Evolutionary conservation across 2,113 vertebrate species (phyloP).

Genomic region (Clupea harengus): DNA sequence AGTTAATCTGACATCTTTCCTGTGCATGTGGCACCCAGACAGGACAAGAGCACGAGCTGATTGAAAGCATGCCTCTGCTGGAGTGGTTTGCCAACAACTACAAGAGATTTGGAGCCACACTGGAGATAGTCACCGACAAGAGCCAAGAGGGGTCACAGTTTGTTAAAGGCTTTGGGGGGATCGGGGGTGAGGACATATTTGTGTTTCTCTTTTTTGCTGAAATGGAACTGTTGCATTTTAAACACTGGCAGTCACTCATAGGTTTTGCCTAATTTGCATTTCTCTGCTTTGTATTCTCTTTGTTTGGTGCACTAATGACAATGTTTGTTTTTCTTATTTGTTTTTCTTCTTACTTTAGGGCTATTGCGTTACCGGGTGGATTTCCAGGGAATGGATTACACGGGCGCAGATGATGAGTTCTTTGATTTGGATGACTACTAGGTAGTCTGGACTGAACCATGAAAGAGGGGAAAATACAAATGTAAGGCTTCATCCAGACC

Average conservation of each 20-base stretch:
- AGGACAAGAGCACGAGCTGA: slow-evolving; percentile 96
- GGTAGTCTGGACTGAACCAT: slow-evolving; percentile 88
- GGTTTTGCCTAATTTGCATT: background rate
- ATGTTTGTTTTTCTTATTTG: background rate
- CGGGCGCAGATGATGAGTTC: slow-evolving; percentile 97
- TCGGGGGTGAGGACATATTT: slow-evolving; percentile 81
- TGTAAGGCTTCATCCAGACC: slow-evolving; percentile 27
- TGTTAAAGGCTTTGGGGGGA: slow-evolving; percentile 99
- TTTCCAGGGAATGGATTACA: slow-evolving; percentile 99
- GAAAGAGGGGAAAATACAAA: slow-evolving; percentile 17
- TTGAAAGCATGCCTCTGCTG: slow-evolving; percentile 98
- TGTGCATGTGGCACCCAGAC: slow-evolving; percentile 69
- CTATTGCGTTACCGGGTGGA: slow-evolving; percentile 99
- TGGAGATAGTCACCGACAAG: slow-evolving; percentile 99
- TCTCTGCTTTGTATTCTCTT: background rate
- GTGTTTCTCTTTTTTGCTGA: background rate
- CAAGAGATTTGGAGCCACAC: slow-evolving; percentile 98
- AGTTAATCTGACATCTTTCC: too few relatives aligned
- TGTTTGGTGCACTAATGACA: too few relatives aligned
- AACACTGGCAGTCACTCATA: background rate
- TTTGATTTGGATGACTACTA: slow-evolving; percentile 99
- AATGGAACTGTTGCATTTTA: background rate
- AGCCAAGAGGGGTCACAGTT: slow-evolving; percentile 99
- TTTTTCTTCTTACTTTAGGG: slow-evolving; percentile 70
- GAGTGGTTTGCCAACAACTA: slow-evolving; percentile 99